Evolutionary conservation across 2,888 invertebrate genomes (phyloP).

Genomic region (Acleris sparsana): DNA sequence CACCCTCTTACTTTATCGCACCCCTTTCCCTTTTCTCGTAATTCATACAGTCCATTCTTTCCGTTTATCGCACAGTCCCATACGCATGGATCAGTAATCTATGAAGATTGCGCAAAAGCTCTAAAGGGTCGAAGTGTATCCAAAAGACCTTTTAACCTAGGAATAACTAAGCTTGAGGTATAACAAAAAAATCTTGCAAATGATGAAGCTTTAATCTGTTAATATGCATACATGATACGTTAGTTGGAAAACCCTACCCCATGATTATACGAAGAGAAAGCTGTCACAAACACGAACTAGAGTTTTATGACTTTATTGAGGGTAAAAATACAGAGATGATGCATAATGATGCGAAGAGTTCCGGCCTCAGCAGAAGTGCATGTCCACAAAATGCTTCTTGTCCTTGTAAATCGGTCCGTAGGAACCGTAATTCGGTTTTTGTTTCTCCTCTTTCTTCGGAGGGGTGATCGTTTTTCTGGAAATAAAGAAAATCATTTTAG

Average conservation of each 20-base stretch:
- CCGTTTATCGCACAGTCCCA: no score
- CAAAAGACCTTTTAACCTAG: no score
- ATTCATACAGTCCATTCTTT: no score
- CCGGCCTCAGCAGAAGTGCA: conserved; percentile 86
- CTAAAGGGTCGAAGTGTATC: no score
- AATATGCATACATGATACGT: conserved; percentile 56
- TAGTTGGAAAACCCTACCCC: conserved; percentile 54
- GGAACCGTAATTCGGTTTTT: conserved; percentile 82
- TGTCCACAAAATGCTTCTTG: conserved; percentile 87
- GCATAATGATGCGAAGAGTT: conserved; percentile 41
- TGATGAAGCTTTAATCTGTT: conserved; percentile 59
- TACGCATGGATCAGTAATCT: no score
- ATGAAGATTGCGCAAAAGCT: no score
- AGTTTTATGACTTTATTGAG: conserved; percentile 30
- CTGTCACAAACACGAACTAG: conserved; percentile 47
- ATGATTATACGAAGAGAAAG: conserved; percentile 42
- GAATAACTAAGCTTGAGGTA: conserved; percentile 13
- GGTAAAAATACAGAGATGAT: conserved; percentile 24
- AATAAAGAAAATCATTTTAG: conserved; percentile 31
- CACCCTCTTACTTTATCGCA: no score
- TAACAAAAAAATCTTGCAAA: conserved; percentile 54
- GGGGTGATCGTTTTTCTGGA: conserved; percentile 62
- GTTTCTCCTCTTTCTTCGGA: conserved; percentile 67
- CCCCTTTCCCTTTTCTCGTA: no score
- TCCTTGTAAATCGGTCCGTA: conserved; percentile 91